phyloP scores from a whole-genome alignment of 2,888 invertebrate species.

The Polyommatus icarus region DNA sequence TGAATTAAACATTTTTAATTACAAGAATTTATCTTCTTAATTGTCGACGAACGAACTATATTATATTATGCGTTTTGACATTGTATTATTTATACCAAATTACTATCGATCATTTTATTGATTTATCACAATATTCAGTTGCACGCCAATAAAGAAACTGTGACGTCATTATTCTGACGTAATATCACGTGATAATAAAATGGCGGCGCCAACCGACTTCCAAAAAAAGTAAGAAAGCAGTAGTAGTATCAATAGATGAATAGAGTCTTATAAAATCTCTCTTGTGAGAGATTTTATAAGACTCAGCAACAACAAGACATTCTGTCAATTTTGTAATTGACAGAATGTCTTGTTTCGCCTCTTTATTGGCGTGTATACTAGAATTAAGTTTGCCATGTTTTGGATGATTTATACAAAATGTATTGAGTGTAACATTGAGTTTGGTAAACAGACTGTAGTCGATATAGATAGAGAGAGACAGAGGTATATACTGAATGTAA shows the following conservation, averaged over 20 bases:
- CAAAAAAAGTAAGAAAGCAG: no score
- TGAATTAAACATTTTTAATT: no score
- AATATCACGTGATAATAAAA: not conserved
- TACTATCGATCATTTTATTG: constrained; percentile 29
- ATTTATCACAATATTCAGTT: constrained; percentile 29
- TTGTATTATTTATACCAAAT: constrained; percentile 33
- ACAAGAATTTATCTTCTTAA: not conserved
- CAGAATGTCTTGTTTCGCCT: not conserved
- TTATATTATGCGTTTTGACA: constrained; percentile 9
- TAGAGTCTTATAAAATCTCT: no score
- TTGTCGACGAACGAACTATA: not conserved
- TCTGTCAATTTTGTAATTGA: no score
- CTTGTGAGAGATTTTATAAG: no score
- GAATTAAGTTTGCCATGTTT: constrained; percentile 25
- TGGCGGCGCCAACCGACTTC: no score
- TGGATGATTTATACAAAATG: not conserved
- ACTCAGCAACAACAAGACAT: no score
- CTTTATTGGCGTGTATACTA: not conserved
- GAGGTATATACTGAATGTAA: not conserved
- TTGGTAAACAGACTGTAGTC: not conserved
- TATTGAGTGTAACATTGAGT: constrained; percentile 13
- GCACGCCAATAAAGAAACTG: not conserved
- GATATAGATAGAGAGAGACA: constrained; percentile 13
- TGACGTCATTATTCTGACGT: not conserved
- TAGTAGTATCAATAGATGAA: no score